Base-by-base conservation (phyloP, 1,140 invertebrate genomes). In the Musca domestica region DNA sequence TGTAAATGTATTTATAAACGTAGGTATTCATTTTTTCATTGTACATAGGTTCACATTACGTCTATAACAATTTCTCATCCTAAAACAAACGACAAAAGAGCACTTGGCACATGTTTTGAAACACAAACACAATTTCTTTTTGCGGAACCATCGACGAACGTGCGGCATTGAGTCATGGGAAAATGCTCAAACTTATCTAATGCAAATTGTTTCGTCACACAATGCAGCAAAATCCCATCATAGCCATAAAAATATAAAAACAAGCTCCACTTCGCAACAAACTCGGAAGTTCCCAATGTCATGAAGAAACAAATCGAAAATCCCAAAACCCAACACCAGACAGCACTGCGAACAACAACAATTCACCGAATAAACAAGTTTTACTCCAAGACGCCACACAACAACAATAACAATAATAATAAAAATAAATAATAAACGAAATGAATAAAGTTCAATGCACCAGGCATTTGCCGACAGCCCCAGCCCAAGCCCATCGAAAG, bases 231-330 rank as follows among this genome's bases (percentile, higher is more conserved):
- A 61, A 61, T 61, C 56, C 56, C 56, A 61, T 12, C 2, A 2
- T 10, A 41, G 12, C 34, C 12, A 41, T 30, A 5, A 41, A 41
- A 41, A 41, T 41, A 41, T 5, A 30, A 9, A 30, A 30, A 30
- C 27, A 30, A 41, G 34, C 4, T 41, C 34, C 34, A 41, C 34
- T 41, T 41, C 34, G 10, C 56, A 61, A 19, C 17, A 20, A 41
- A 61, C 56, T 34, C 30, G 56, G 56, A 61, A 61, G 56, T 61
- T 61, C 56, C 56, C 30, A 61, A 61, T 34, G 27, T n/a, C 3
- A 20, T 9, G 20, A 61, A 41, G 7, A 15, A 17, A 30, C n/a
- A 30, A 56, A 56, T n/a, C 52, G 25, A 58, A 58, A 56, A 58
- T 25, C 25, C 23, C 15, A 58, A 41, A 41, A 41, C 12, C 12